phyloP scores from a whole-genome alignment of 2,797 vertebrate genomes.

The Tympanoctomys barrerae region DNA sequence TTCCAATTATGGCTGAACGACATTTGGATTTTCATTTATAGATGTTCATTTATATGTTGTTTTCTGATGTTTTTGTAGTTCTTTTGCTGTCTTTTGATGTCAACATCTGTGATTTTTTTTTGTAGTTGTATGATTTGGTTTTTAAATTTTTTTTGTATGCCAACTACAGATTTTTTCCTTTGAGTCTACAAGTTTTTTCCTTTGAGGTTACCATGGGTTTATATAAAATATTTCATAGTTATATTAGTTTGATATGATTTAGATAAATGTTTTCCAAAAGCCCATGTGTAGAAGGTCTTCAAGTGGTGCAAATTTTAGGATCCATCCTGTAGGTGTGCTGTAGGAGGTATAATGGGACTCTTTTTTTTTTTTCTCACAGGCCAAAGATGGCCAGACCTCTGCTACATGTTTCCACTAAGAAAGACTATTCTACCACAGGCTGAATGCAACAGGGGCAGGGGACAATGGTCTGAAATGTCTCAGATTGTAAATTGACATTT shows the following conservation, averaged over 20 bases:
- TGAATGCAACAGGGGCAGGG: neutral
- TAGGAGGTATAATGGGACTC: neutral
- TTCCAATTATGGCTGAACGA: neutral
- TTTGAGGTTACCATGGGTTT: neutral
- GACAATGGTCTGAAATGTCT: neutral
- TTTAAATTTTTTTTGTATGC: neutral
- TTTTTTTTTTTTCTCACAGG: neutral
- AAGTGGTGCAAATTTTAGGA: neutral
- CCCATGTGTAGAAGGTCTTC: neutral
- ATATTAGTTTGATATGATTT: neutral
- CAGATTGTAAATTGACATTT: neutral
- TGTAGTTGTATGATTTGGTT: neutral
- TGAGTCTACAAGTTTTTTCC: neutral
- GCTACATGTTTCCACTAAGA: neutral
- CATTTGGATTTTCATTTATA: neutral
- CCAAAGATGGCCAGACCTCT: neutral
- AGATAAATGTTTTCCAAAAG: neutral
- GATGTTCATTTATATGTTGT: neutral
- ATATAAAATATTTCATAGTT: neutral
- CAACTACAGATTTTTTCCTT: neutral
- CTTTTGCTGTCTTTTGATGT: neutral
- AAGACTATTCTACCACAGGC: neutral
- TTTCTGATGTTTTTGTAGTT: neutral
- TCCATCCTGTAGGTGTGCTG: neutral
- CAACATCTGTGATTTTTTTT: neutral